Evolutionary conservation across 2,888 invertebrate species (phyloP), one percentile per base, ranked within the genome.

Genomic region (Phyllotreta striolata): DNA sequence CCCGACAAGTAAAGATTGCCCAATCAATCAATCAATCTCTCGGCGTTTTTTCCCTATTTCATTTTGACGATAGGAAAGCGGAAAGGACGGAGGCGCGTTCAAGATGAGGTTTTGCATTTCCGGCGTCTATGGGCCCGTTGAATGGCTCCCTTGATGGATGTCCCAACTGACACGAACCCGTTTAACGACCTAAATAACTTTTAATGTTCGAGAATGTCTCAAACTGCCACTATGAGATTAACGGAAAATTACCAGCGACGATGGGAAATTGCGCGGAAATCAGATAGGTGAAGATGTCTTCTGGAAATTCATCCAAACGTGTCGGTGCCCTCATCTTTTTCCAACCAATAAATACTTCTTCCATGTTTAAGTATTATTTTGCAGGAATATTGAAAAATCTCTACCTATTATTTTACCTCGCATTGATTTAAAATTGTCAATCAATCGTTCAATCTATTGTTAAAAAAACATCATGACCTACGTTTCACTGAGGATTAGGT

Each of bases 1-100:
- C 68, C 64, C 70, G 73, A 70, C 72, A 71, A 73, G 72, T 72
- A 67, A 70, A 76, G 74, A 77, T 77, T 75, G 74, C 73, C 66
- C 74, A 69, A 77, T 76, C 73, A 72, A 74, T 76, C 77, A 24
- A 24, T 24, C 24, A 24, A 24, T 24, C 24, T 24, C 75, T 75
- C 73, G 62, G 65, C 72, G 69, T 69, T 73, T 76, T 57, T 64
- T 75, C 74, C 71, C 71, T 69, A 72, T 74, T 73, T 73, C 75
- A 73, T 75, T 76, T 65, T 58, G 55, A 49, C 24, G 24, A 24
- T 24, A 24, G 24, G 24, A 24, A 24, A 43, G 34, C 56, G 38
- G 51, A 41, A 51, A 40, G 49, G 38, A 51, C 47, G 35, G 61
- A 43, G 55, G 10, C 5, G 54, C 61, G 46, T 61, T 54, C 43